Evolutionary conservation across 2,888 invertebrate species (phyloP).

Genomic region (Deilephila porcellus): DNA sequence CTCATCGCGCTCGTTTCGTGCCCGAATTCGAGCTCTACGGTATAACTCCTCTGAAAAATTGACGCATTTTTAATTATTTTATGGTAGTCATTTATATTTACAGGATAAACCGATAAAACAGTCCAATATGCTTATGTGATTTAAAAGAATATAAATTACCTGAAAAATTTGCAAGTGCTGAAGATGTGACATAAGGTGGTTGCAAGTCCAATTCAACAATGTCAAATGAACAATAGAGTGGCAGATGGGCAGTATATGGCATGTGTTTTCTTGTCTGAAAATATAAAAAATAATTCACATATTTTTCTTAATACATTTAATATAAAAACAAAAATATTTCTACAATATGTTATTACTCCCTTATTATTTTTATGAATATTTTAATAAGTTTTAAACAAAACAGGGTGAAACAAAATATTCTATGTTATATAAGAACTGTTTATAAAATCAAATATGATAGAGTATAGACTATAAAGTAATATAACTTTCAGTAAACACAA

Average conservation of each 20-base stretch:
- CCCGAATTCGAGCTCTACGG: constrained; percentile 88
- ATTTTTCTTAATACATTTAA: too few relatives aligned
- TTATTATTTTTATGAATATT: too few relatives aligned
- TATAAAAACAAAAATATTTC: too few relatives aligned
- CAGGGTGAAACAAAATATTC: too few relatives aligned
- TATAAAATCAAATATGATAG: too few relatives aligned
- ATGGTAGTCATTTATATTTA: not conserved
- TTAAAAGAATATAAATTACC: constrained; percentile 71
- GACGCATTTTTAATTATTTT: not conserved
- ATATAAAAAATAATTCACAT: not conserved
- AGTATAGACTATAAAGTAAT: too few relatives aligned
- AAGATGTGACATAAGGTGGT: constrained; percentile 88
- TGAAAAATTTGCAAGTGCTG: constrained; percentile 88
- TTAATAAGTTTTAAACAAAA: too few relatives aligned
- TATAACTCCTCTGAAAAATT: constrained; percentile 88
- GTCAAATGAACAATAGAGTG: constrained; percentile 95
- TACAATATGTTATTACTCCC: too few relatives aligned
- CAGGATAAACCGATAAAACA: too few relatives aligned
- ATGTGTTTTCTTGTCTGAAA: constrained; percentile 79
- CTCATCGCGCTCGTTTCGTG: constrained; percentile 90
- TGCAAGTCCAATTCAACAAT: constrained; percentile 94
- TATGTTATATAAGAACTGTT: too few relatives aligned
- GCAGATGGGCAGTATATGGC: constrained; percentile 94
- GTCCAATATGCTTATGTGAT: too few relatives aligned
- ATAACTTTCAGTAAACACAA: not conserved